Evolutionary conservation across 1,140 invertebrate species (phyloP).

Genomic region (Zaprionus nigranus): DNA sequence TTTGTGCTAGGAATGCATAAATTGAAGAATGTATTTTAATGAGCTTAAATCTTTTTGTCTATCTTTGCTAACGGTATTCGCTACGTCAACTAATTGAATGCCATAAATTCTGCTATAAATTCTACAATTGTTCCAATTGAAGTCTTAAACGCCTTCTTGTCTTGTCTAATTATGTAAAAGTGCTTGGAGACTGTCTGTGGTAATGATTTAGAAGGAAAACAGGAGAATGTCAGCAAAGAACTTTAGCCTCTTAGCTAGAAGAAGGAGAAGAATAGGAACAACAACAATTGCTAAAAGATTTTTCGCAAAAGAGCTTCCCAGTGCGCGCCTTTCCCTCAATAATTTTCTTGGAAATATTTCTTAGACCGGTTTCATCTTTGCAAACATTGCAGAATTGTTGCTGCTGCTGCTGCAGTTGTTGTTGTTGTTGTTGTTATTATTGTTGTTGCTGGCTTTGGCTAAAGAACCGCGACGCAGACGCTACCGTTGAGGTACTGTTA

Average conservation of each 20-base stretch:
- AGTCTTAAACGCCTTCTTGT: slow-evolving; percentile 42
- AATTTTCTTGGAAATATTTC: slow-evolving; percentile 82
- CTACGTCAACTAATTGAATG: slow-evolving; percentile 15
- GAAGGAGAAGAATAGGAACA: background rate
- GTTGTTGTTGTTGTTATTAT: slow-evolving; percentile 28
- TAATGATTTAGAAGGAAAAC: slow-evolving; percentile 54
- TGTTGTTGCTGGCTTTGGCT: slow-evolving; percentile 25
- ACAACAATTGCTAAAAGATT: slow-evolving; percentile 40
- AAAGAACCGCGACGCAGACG: slow-evolving; percentile 66
- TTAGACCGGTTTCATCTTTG: slow-evolving; percentile 81
- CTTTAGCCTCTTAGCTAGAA: slow-evolving; percentile 48
- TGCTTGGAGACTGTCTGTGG: slow-evolving; percentile 42
- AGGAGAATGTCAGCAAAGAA: slow-evolving; percentile 65
- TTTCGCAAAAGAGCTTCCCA: slow-evolving; percentile 31
- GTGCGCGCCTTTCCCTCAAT: slow-evolving; percentile 79
- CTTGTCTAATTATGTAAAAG: slow-evolving; percentile 46
- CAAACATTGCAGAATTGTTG: slow-evolving; percentile 55
- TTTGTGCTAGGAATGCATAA: background rate
- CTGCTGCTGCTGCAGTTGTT: slow-evolving; percentile 11
- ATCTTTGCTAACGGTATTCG: background rate
- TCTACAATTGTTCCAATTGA: slow-evolving; percentile 18
- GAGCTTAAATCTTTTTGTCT: background rate
- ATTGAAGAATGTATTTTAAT: background rate
- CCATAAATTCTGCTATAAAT: slow-evolving; percentile 48
- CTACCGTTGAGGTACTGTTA: slow-evolving; percentile 77